A percentile compares a stretch with the other conserved stretches of the same genome.
Evolutionary conservation across 2,888 invertebrate genomes (phyloP).

Genomic region (Chymomyza caudatula): DNA sequence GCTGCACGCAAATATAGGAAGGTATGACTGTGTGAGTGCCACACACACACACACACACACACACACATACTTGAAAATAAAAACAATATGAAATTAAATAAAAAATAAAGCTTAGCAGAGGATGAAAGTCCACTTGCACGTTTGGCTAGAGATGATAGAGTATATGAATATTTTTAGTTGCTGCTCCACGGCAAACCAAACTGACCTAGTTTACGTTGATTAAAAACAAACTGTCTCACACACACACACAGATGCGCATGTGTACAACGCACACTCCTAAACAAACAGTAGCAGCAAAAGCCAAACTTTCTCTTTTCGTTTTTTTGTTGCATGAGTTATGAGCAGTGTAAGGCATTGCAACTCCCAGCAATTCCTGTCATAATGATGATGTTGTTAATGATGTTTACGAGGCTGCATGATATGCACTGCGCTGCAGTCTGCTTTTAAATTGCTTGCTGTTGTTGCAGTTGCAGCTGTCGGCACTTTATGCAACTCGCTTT

Average conservation of each 20-base stretch:
- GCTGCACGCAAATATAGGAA: neutral
- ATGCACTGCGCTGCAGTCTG: neutral
- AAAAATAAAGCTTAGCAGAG: neutral
- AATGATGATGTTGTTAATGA: neutral
- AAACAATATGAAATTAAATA: too few relatives aligned
- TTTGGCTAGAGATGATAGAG: constrained; percentile 53
- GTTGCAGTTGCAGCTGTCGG: neutral
- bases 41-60: constrained; percentile 20
- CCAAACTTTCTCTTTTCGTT: constrained; percentile 56
- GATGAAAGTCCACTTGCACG: constrained; percentile 59
- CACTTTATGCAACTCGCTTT: constrained; percentile 23
- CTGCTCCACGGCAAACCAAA: constrained; percentile 33
- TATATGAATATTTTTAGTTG: constrained; percentile 71
- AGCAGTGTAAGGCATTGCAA: neutral
- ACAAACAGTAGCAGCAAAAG: constrained; percentile 26
- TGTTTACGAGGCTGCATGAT: neutral
- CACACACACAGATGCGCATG: constrained; percentile 21
- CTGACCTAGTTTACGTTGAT: constrained; percentile 69
- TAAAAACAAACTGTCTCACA: constrained; percentile 64
- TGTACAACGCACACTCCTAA: constrained; percentile 33
- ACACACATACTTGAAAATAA: constrained; percentile 17
- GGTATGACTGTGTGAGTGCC: too few relatives aligned
- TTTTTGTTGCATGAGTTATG: neutral
- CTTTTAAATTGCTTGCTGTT: constrained; percentile 29
- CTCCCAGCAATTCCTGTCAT: constrained; percentile 43